phyloP scores from a whole-genome alignment of 92 coral and sea anemone species.

The Plumapathes pennacea region DNA sequence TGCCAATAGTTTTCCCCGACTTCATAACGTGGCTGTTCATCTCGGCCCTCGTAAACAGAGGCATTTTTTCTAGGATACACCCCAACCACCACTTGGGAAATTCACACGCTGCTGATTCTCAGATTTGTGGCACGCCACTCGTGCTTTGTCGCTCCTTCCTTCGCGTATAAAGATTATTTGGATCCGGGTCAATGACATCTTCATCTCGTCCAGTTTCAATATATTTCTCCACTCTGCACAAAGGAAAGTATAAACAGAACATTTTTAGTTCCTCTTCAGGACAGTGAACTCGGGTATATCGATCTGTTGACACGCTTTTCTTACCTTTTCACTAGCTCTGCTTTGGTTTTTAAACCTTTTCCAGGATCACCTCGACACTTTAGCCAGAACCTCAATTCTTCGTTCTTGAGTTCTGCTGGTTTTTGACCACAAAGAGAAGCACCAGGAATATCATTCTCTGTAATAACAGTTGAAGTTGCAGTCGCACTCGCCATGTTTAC shows the following conservation, averaged over 20 bases:
- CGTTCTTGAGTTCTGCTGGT: slow-evolving; percentile 5
- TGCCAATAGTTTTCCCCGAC: slow-evolving; percentile 7
- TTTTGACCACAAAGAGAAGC: slow-evolving; percentile 9
- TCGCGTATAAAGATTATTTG: slow-evolving; percentile 11
- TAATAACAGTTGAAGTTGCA: no score
- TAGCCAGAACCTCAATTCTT: slow-evolving; percentile 29
- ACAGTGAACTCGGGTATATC: no score
- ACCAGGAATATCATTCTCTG: slow-evolving; percentile 15
- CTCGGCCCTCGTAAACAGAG: slow-evolving; percentile 7
- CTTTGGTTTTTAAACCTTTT: slow-evolving; percentile 30
- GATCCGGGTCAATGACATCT: slow-evolving; percentile 18
- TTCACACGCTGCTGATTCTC: no score
- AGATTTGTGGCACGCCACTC: background rate
- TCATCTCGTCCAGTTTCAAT: slow-evolving; percentile 15
- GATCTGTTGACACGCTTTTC: no score
- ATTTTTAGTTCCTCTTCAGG: no score
- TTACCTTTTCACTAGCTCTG: slow-evolving; percentile 16
- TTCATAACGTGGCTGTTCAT: slow-evolving; percentile 2
- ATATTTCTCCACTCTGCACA: slow-evolving; percentile 2
- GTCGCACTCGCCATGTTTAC: no score
- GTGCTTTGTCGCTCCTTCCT: background rate
- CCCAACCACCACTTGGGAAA: slow-evolving; percentile 37
- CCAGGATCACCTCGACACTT: slow-evolving; percentile 28
- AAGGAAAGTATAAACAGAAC: no score
- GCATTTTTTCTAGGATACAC: slow-evolving; percentile 16